Evolutionary conservation across 2,113 vertebrate species (phyloP).

Genomic region (Paratilapia polleni): DNA sequence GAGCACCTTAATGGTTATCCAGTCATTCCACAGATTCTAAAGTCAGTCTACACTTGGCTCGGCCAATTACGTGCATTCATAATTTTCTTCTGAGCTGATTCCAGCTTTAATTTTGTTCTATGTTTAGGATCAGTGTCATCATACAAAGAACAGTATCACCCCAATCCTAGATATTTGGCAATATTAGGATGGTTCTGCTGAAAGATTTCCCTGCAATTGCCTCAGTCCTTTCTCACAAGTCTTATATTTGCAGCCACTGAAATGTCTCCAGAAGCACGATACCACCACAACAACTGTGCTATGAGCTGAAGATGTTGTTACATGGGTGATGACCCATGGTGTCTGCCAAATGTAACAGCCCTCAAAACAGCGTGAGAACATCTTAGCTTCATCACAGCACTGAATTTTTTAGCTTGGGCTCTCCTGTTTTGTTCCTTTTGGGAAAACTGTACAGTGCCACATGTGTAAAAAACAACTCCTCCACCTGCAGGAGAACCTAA

Average conservation of each 20-base stretch:
- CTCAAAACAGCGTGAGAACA: not conserved
- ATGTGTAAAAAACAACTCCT: not conserved
- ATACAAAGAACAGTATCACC: not conserved
- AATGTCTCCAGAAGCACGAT: not conserved
- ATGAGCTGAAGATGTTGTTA: not conserved
- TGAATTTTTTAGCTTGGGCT: not conserved
- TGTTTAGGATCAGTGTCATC: not conserved
- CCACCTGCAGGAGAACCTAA: not conserved
- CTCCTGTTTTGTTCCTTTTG: not conserved
- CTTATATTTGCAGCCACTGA: not conserved
- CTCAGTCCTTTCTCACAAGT: not conserved
- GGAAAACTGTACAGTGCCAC: not conserved
- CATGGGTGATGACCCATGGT: not conserved
- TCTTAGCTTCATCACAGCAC: not conserved
- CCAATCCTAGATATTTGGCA: not conserved
- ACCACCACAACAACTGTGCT: not conserved
- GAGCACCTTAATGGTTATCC: not conserved
- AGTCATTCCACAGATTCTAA: not conserved
- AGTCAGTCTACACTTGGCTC: not conserved
- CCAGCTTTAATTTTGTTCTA: conserved; percentile 12
- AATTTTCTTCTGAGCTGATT: conserved; percentile 7
- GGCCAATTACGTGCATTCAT: not conserved
- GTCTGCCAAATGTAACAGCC: not conserved
- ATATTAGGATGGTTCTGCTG: not conserved
- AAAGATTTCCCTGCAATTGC: not conserved